Evolutionary conservation across 2,113 vertebrate genomes (phyloP).

Genomic region (Entelurus aequoreus): DNA sequence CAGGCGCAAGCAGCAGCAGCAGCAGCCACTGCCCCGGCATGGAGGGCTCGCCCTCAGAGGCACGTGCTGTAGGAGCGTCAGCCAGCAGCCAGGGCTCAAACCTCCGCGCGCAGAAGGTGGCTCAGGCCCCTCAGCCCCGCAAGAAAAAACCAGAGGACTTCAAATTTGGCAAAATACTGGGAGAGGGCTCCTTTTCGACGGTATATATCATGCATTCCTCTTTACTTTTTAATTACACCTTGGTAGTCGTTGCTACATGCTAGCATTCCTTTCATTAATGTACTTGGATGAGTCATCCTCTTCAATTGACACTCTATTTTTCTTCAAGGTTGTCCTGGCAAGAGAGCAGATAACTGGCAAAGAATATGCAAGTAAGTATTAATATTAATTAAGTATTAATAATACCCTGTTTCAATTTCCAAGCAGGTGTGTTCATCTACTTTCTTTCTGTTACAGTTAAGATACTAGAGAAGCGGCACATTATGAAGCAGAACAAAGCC

Average conservation of each 20-base stretch:
- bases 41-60: constrained; percentile 77
- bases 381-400: background rate
- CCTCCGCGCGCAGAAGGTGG: constrained; percentile 56
- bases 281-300: constrained; percentile 47
- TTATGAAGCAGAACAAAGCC: constrained; percentile 98
- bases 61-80: constrained; percentile 64
- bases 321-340: constrained; percentile 88
- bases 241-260: constrained; percentile 53
- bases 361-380: constrained; percentile 95
- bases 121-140: constrained; percentile 80
- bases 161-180: constrained; percentile 94
- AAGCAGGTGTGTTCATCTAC: background rate
- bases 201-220: constrained; percentile 70
- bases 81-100: constrained; percentile 71
- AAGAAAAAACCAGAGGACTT: constrained; percentile 97
- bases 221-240: constrained; percentile 28
- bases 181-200: constrained; percentile 97
- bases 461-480: constrained; percentile 98
- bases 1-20: constrained; percentile 80
- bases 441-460: constrained; percentile 79
- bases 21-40: constrained; percentile 82
- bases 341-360: constrained; percentile 88
- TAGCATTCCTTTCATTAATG: constrained; percentile 56
- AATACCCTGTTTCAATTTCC: background rate
- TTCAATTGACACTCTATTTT: constrained; percentile 22